phyloP scores from a whole-genome alignment of 2,113 vertebrate genomes.

The Oryzias melastigma region DNA sequence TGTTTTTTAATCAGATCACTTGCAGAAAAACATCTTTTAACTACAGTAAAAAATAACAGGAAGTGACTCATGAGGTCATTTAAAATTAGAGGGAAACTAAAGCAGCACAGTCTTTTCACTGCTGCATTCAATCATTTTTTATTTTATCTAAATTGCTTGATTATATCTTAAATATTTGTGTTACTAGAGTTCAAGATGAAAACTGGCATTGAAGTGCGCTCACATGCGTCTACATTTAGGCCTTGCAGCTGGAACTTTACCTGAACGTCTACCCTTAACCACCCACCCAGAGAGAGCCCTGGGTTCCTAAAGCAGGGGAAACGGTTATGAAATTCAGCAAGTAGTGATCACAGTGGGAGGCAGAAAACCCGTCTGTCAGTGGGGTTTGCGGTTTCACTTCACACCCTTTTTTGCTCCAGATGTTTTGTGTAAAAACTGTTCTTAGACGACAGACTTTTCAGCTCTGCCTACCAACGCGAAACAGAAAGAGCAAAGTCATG shows the following conservation, averaged over 20 bases:
- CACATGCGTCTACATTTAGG: neutral
- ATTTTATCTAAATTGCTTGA: no score
- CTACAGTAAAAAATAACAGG: no score
- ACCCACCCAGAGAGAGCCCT: conserved; percentile 24
- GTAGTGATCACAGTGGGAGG: conserved; percentile 18
- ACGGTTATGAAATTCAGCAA: conserved; percentile 61
- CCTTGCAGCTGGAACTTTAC: conserved; percentile 42
- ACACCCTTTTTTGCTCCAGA: conserved; percentile 44
- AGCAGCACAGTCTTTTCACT: no score
- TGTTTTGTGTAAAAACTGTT: conserved; percentile 50
- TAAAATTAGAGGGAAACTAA: no score
- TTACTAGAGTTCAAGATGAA: no score
- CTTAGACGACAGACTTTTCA: conserved; percentile 46
- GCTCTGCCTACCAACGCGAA: conserved; percentile 8
- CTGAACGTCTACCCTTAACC: conserved; percentile 38
- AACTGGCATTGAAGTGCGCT: no score
- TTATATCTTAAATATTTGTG: no score
- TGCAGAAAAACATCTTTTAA: no score
- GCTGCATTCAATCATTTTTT: no score
- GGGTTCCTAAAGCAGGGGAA: conserved; percentile 62
- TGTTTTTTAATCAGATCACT: no score
- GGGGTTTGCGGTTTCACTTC: conserved; percentile 56
- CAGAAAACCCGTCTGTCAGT: conserved; percentile 42
- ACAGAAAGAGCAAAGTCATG: neutral
- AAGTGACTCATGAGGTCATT: no score